These are phyloP conservation scores for Lepilemur ruficaudatus DNA, from an alignment of 2,797 vertebrate genomes.

Conservation along the genomic window DNA sequence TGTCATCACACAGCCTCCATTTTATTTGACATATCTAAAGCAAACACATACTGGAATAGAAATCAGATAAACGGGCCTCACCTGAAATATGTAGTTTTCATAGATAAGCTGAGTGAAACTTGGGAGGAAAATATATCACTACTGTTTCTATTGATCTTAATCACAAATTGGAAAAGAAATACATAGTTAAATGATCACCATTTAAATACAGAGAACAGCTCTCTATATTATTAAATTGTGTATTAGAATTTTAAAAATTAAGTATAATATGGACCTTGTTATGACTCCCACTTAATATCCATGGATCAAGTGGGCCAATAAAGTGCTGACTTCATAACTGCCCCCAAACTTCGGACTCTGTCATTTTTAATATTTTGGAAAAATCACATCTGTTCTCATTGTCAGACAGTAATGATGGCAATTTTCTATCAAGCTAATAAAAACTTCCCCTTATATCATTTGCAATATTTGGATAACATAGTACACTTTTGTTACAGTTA, in stretches of 20 bases:
- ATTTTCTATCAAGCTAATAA: conserved; percentile 23
- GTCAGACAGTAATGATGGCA: conserved; percentile 1
- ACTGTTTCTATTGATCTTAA: conserved; percentile 40
- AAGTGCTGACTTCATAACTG: conserved; percentile 1
- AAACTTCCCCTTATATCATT: background rate
- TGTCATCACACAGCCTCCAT: conserved; percentile 34
- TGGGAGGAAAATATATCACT: background rate
- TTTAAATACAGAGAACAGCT: background rate
- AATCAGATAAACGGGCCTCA: conserved; percentile 43
- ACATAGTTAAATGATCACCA: background rate
- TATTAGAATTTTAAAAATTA: background rate
- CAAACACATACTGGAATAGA: conserved; percentile 42
- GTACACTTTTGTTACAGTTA: conserved; percentile 38
- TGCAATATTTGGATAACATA: background rate
- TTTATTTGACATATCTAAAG: conserved; percentile 57
- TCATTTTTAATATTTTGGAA: conserved; percentile 16
- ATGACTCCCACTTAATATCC: background rate
- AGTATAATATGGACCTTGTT: conserved; percentile 13
- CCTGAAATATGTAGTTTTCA: conserved; percentile 38
- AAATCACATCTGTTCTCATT: conserved; percentile 34
- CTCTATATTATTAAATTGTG: background rate
- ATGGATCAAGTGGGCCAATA: background rate
- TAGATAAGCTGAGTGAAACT: conserved; percentile 22
- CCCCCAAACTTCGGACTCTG: background rate
- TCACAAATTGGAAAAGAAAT: conserved; percentile 48